Percentiles rank a stretch among this genome's conserved stretches.
These are phyloP conservation scores for Encarsia formosa DNA, from an alignment of 2,888 invertebrate genomes.

Conservation along the genomic window DNA sequence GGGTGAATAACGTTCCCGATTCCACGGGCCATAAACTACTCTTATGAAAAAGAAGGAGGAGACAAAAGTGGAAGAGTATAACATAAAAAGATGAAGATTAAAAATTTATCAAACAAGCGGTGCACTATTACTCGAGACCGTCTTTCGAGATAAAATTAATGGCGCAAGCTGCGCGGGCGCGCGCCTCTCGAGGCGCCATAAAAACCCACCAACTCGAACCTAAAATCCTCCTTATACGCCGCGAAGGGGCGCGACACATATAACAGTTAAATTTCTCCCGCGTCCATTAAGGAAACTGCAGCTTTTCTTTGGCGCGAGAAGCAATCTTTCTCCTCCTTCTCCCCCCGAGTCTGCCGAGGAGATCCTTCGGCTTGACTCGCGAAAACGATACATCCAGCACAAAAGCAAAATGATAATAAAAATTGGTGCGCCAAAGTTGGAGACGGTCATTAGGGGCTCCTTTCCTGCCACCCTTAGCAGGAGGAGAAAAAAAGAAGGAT, in stretches of 20 bases:
- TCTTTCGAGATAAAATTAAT: conserved; percentile 13
- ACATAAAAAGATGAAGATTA: neutral
- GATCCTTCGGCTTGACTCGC: neutral
- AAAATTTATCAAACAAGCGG: neutral
- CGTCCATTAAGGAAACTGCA: conserved; percentile 22
- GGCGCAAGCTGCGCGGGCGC: neutral
- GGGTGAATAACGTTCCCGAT: too few species aligned
- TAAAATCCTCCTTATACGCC: conserved; percentile 6
- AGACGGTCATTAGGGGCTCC: too few species aligned
- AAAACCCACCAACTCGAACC: conserved; percentile 8
- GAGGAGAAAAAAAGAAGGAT: too few species aligned
- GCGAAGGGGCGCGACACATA: conserved; percentile 2
- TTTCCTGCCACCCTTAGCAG: too few species aligned
- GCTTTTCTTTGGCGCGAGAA: conserved; percentile 6
- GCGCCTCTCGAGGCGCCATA: conserved; percentile 6
- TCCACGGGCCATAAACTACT: too few species aligned
- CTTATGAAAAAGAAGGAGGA: too few species aligned
- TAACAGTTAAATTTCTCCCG: conserved; percentile 22
- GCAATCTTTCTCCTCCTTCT: neutral
- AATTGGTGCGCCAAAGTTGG: too few species aligned
- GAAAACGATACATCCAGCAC: too few species aligned
- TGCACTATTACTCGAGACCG: neutral
- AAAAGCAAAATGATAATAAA: too few species aligned
- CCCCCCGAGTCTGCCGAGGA: neutral
- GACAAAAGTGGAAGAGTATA: too few species aligned